These are phyloP conservation scores for Melanaphis sacchari DNA, from an alignment of 1,140 invertebrate species.

Conservation along the genomic window DNA sequence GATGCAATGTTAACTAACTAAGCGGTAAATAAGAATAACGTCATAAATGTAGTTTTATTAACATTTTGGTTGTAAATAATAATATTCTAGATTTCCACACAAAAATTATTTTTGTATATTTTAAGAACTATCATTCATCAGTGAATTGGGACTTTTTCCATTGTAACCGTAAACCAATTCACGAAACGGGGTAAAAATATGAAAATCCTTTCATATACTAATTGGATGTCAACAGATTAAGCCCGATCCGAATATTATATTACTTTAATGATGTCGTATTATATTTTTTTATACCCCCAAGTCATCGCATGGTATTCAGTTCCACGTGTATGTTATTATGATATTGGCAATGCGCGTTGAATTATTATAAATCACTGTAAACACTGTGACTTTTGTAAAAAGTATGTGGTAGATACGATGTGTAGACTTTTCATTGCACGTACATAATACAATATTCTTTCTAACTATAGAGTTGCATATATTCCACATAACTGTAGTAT, in stretches of 20 bases:
- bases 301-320: too few relatives aligned
- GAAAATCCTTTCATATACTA: too few relatives aligned
- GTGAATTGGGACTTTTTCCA: not conserved
- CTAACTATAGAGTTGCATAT: not conserved
- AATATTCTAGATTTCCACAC: not conserved
- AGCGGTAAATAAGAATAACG: not conserved
- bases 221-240: too few relatives aligned
- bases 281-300: not conserved
- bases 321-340: not conserved
- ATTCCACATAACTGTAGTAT: not conserved
- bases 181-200: too few relatives aligned
- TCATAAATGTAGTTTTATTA: not conserved
- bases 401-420: not conserved
- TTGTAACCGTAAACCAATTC: too few relatives aligned
- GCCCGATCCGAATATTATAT: too few relatives aligned
- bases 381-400: not conserved
- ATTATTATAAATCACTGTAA: not conserved
- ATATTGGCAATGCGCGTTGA: not conserved
- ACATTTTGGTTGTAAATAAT: not conserved
- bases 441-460: not conserved
- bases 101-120: not conserved
- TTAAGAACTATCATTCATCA: not conserved
- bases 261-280: not conserved
- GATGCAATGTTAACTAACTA: not conserved
- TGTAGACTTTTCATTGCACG: not conserved